Evolutionary conservation across 2,797 vertebrate species (phyloP).

Genomic region (Halcyon badia): DNA sequence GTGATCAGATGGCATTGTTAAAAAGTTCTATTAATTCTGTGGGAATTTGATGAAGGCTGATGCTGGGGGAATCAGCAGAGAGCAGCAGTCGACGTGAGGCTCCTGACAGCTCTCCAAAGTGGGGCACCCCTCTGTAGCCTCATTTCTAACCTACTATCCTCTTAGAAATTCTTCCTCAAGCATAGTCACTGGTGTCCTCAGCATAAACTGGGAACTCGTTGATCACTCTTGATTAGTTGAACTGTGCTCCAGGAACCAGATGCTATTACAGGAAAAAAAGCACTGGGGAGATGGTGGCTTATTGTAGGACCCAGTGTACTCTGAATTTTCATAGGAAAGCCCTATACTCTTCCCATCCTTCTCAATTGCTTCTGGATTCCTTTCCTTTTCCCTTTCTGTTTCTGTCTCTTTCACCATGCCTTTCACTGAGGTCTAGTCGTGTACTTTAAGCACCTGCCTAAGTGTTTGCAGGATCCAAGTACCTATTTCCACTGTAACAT

Average conservation of each 20-base stretch:
- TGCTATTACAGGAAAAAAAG: neutral
- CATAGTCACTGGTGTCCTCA: neutral
- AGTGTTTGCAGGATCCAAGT: neutral
- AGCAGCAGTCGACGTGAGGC: neutral
- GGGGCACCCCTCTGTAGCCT: neutral
- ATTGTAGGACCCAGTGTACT: neutral
- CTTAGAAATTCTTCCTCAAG: neutral
- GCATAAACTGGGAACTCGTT: neutral
- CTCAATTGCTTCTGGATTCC: neutral
- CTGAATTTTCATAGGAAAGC: neutral
- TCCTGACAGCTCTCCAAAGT: neutral
- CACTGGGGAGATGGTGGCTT: neutral
- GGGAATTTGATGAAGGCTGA: neutral
- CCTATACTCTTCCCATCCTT: neutral
- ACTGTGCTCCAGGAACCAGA: neutral
- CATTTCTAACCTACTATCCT: neutral
- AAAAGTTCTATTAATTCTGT: neutral
- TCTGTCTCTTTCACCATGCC: neutral
- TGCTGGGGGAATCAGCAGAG: neutral
- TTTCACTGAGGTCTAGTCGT: neutral
- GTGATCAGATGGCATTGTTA: slow-evolving; percentile 16
- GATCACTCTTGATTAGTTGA: neutral
- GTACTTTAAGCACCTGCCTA: neutral
- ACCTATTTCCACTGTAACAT: neutral
- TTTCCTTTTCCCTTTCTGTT: neutral